Evolutionary conservation across 2,113 vertebrate species (phyloP), one percentile per base, ranked within the genome.

Genomic region (Dipodomys stephensi): DNA sequence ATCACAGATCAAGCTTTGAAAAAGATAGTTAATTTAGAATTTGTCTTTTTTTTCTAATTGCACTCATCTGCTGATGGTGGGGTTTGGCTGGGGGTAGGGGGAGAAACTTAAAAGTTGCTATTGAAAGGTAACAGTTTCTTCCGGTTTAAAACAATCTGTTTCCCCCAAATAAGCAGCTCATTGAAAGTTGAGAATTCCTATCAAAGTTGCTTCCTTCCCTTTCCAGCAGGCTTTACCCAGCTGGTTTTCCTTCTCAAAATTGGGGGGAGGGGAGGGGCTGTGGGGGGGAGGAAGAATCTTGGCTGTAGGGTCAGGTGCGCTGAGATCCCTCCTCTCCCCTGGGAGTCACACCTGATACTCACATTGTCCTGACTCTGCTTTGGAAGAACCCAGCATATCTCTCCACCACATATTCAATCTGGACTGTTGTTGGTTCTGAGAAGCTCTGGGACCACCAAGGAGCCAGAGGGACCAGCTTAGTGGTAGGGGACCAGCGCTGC

Each of bases 131-230:
- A 87, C 78, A 60, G 73, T 72, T 72, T 65, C 73, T 90, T 96
- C 91, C 62, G 44, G 60, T 82, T 91, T 78, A 89, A 88, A 94
- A 89, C 81, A 64, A 95, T 74, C 83, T 86, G 30, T 87, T 93
- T 83, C 81, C 83, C 65, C 64, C 68, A 90, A 92, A 76, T 90
- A 94, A 64, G 88, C 46, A 69, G 69, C 72, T 78, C 78, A 88
- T 87, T 87, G 72, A 81, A 69, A 85, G 78, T 77, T 71, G 89
- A 64, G 86, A 79, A 67, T 67, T 87, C 73, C 69, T 88, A 77
- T 88, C 93, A 71, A 44, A 22, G 22, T 28, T 19, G 35, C 35
- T 88, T 86, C 89, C 91, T 93, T 71, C 49, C 65, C 28, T 68
- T 32, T 25, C n/a, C 44, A 30, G 64, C 18, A 4, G 11, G 30